Conservation (phyloP, 1,140 invertebrate genomes). For the honey bee (Apis mellifera) region DNA sequence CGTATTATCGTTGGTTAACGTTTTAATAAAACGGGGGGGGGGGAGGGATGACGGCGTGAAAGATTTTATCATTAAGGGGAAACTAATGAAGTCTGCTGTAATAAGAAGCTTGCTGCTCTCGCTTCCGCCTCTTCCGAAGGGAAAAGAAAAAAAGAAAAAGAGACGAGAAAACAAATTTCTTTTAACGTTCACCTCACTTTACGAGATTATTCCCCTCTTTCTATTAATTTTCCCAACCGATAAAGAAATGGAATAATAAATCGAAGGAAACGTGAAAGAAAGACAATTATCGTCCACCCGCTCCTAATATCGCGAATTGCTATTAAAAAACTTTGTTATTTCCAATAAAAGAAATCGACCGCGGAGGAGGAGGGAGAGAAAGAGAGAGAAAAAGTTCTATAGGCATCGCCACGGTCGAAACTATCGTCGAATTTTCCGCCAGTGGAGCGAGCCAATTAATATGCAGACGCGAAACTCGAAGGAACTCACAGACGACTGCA, state of each 20-base stretch:
- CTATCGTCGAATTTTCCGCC: not conserved
- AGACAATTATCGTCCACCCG: not conserved
- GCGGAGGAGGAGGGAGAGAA: no score
- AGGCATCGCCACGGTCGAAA: not conserved
- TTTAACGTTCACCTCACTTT: not conserved
- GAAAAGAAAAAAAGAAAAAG: no score
- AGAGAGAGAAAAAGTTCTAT: not conserved
- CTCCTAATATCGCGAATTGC: conserved; percentile 2
- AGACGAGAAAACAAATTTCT: not conserved
- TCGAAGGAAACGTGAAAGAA: not conserved
- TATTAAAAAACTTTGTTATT: not conserved
- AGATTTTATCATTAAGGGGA: not conserved
- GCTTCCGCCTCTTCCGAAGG: not conserved
- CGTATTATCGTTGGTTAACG: not conserved
- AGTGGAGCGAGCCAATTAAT: conserved; percentile 23
- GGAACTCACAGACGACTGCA: conserved; percentile 12
- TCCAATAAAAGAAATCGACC: not conserved
- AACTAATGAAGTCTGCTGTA: conserved; percentile 1
- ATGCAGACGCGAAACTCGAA: conserved; percentile 24
- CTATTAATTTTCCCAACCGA: no score
- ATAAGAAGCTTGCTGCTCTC: not conserved
- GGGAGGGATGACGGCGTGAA: not conserved
- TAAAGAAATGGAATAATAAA: not conserved
- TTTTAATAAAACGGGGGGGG: conserved; percentile 5
- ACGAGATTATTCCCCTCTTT: not conserved